Percentiles rank a stretch among this genome's conserved stretches.
phyloP scores from a whole-genome alignment of 2,888 invertebrate species.

The Busseola fusca region DNA sequence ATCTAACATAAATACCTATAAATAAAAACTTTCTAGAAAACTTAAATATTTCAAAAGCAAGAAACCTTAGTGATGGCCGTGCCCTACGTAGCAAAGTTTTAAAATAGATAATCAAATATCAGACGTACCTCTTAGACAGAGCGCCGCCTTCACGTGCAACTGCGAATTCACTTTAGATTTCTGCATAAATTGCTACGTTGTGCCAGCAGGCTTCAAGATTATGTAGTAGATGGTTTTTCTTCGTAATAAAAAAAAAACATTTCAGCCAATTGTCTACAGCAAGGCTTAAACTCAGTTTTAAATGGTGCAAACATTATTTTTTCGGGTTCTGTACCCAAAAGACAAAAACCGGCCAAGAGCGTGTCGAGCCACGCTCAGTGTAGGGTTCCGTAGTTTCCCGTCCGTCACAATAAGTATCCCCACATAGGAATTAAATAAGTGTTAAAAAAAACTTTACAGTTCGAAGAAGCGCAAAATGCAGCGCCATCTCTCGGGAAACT shows the following conservation, averaged over 20 bases:
- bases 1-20: neutral
- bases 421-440: no score
- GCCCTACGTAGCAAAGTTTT: constrained; percentile 56
- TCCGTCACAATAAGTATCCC: no score
- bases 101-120: constrained; percentile 70
- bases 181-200: constrained; percentile 55
- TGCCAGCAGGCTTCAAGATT: constrained; percentile 1
- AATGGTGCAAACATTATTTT: no score
- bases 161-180: constrained; percentile 59
- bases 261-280: neutral
- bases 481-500: no score
- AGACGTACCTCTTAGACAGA: constrained; percentile 53
- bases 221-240: neutral
- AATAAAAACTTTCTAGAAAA: no score
- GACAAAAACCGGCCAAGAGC: no score
- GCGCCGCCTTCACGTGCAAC: constrained; percentile 52
- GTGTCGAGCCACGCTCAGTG: no score
- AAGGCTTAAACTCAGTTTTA: neutral
- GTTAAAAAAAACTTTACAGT: no score
- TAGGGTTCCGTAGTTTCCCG: no score
- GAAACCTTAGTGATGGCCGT: constrained; percentile 16
- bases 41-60: neutral
- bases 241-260: neutral
- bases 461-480: no score
- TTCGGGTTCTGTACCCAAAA: no score